phyloP scores from a whole-genome alignment of 2,888 invertebrate species.

The Archaeoteleia sp. region DNA sequence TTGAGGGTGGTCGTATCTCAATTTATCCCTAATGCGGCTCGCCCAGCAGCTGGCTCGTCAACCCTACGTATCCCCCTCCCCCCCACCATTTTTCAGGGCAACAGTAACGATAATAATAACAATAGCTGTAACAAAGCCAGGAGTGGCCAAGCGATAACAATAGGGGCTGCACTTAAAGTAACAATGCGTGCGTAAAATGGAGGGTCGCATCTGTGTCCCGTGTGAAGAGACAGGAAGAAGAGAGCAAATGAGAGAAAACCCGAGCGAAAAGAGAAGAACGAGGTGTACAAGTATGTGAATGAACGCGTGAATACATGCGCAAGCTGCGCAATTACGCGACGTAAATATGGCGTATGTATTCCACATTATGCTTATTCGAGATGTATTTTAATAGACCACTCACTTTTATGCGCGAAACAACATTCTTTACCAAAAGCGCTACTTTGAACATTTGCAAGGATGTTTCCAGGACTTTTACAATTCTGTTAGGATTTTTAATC shows the following conservation, averaged over 20 bases:
- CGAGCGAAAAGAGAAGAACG: constrained; percentile 26
- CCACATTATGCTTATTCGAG: constrained; percentile 4
- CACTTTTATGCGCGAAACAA: too few relatives aligned
- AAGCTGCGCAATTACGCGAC: constrained; percentile 1
- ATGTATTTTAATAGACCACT: too few relatives aligned
- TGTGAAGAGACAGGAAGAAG: constrained; percentile 51
- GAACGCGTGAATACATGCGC: neutral
- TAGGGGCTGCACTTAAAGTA: constrained; percentile 71
- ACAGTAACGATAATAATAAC: constrained; percentile 73
- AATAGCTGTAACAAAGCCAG: constrained; percentile 72
- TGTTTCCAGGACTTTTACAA: too few relatives aligned
- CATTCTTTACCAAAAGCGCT: too few relatives aligned
- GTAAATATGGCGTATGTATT: constrained; percentile 20
- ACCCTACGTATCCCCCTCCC: constrained; percentile 46
- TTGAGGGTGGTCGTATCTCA: constrained; percentile 60
- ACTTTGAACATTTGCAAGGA: too few relatives aligned
- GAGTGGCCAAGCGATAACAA: constrained; percentile 69
- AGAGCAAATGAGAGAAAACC: constrained; percentile 42
- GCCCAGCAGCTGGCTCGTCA: constrained; percentile 60
- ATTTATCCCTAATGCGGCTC: constrained; percentile 71
- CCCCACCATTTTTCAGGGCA: constrained; percentile 56
- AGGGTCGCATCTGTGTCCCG: constrained; percentile 68
- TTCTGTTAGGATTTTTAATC: too few relatives aligned
- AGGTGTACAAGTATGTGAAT: constrained; percentile 17
- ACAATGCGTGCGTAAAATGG: constrained; percentile 73